A percentile compares a stretch with the other conserved stretches of the same genome.
Evolutionary conservation across 2,113 vertebrate species (phyloP).

Genomic region (Balaenoptera acutorostrata): DNA sequence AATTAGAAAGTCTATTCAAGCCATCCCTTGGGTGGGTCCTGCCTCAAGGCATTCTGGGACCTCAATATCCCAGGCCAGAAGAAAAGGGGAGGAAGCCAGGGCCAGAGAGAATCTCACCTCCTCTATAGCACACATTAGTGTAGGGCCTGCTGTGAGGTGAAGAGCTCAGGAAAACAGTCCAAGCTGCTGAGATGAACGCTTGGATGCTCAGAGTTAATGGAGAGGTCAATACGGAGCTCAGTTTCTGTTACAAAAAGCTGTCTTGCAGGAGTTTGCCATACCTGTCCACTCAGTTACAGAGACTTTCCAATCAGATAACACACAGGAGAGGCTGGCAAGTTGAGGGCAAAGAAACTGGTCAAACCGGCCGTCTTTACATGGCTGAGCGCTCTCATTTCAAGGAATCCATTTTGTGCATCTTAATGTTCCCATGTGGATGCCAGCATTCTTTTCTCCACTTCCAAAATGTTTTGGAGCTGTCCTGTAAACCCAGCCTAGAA

Average conservation of each 20-base stretch:
- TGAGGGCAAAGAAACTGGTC: neutral
- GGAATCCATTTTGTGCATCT: neutral
- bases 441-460: neutral
- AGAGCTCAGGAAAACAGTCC: neutral
- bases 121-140: fast-evolving
- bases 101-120: neutral
- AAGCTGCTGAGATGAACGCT: neutral
- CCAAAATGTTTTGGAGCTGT: neutral
- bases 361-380: neutral
- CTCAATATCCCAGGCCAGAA: neutral
- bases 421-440: neutral
- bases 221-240: neutral
- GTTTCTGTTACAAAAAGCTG: neutral
- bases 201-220: neutral
- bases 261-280: neutral
- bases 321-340: neutral
- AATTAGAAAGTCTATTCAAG: slow-evolving; percentile 32
- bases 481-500: neutral
- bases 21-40: neutral
- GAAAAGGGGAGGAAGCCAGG: neutral
- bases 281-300: neutral
- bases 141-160: neutral
- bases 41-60: neutral
- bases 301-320: neutral
- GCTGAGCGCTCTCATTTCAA: neutral